Percentiles rank a stretch among this genome's conserved stretches.
phyloP scores from a whole-genome alignment of 2,888 invertebrate species.

The Mechanitis messenoides region DNA sequence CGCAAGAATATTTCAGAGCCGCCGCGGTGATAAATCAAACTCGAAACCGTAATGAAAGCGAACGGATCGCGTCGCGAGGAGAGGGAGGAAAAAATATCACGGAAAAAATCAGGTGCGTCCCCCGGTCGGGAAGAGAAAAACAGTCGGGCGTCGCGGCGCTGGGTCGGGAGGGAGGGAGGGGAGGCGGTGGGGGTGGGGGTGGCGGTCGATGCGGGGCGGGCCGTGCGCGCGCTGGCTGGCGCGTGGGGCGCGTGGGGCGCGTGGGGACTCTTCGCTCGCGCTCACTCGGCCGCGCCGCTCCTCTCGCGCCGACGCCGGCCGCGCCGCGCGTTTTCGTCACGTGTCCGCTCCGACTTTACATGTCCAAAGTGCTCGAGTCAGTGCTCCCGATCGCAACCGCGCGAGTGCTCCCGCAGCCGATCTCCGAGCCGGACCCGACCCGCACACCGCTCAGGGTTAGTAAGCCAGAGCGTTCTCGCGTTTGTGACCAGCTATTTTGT shows the following conservation, averaged over 20 bases:
- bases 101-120: slow-evolving; percentile 77
- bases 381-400: slow-evolving; percentile 72
- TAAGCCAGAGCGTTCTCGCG: slow-evolving; percentile 45
- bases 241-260: slow-evolving; percentile 51
- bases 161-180: slow-evolving; percentile 50
- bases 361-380: slow-evolving; percentile 74
- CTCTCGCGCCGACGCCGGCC: slow-evolving; percentile 67
- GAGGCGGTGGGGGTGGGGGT: slow-evolving; percentile 58
- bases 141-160: slow-evolving; percentile 59
- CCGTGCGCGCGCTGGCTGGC: slow-evolving; percentile 62
- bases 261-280: slow-evolving; percentile 47
- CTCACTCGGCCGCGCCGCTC: slow-evolving; percentile 67
- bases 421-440: slow-evolving; percentile 67
- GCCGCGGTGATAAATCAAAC: slow-evolving; percentile 76
- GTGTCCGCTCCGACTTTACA: slow-evolving; percentile 64
- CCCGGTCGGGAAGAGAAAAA: slow-evolving; percentile 74
- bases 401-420: slow-evolving; percentile 69
- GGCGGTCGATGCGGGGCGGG: slow-evolving; percentile 63
- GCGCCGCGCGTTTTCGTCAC: slow-evolving; percentile 61
- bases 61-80: slow-evolving; percentile 76
- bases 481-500: slow-evolving; percentile 41
- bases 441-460: slow-evolving; percentile 72
- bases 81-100: slow-evolving; percentile 76
- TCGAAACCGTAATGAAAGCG: slow-evolving; percentile 77
- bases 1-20: slow-evolving; percentile 72